phyloP scores from a whole-genome alignment of 2,113 vertebrate genomes.

The Lichenostomus cassidix region DNA sequence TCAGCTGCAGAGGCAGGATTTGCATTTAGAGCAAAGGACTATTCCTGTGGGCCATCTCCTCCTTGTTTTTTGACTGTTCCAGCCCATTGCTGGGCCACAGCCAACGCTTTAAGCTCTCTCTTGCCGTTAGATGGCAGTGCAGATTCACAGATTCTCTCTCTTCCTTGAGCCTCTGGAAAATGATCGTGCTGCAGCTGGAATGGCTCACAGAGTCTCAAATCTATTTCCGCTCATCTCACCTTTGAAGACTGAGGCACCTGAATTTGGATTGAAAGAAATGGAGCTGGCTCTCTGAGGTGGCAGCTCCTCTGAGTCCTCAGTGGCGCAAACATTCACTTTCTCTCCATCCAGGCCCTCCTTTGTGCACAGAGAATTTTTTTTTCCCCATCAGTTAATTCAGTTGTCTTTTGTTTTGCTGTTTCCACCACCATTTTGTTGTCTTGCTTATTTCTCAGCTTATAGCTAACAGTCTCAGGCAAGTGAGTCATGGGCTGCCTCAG shows the following conservation, averaged over 20 bases:
- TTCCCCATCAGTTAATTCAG: neutral
- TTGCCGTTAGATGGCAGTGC: constrained; percentile 57
- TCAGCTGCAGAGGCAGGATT: neutral
- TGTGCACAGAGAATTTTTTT: neutral
- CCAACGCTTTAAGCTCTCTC: neutral
- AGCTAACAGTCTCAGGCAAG: neutral
- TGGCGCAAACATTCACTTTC: accelerated
- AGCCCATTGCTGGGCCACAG: neutral
- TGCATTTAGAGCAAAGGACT: neutral
- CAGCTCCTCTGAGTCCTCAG: neutral
- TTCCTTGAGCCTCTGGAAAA: neutral
- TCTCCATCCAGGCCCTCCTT: neutral
- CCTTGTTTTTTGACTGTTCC: neutral
- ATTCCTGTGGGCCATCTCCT: neutral
- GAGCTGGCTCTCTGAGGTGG: neutral
- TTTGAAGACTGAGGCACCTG: neutral
- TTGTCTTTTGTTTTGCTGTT: neutral
- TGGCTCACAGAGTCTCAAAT: neutral
- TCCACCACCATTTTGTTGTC: neutral
- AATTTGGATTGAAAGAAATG: neutral
- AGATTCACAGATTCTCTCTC: constrained; percentile 10
- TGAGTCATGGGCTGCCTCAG: constrained; percentile 45
- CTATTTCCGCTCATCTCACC: neutral
- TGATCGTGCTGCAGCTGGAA: neutral
- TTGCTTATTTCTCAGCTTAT: neutral